phyloP scores from a whole-genome alignment of 2,797 vertebrate species.

The Ibycter americanus region DNA sequence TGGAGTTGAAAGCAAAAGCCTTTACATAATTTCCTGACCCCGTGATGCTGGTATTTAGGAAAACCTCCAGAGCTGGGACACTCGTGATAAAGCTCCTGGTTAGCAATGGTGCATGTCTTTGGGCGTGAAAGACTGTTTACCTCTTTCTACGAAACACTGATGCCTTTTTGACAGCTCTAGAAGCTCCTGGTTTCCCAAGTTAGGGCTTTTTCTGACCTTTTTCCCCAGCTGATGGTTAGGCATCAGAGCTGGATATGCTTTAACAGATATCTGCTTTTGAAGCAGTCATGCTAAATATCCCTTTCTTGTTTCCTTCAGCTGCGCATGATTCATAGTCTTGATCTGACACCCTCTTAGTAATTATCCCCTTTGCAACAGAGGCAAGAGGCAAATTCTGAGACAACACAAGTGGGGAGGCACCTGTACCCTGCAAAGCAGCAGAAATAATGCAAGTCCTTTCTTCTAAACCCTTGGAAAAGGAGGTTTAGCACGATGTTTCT shows the following conservation, averaged over 20 bases:
- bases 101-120: not conserved
- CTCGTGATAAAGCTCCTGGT: fast-evolving
- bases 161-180: not conserved
- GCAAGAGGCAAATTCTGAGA: not conserved
- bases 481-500: not conserved
- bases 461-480: not conserved
- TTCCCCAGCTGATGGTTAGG: not conserved
- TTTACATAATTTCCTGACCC: not conserved
- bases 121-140: not conserved
- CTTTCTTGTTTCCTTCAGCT: not conserved
- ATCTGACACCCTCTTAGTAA: conserved; percentile 6
- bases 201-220: not conserved
- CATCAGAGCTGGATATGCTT: fast-evolving
- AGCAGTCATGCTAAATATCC: not conserved
- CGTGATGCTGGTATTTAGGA: not conserved
- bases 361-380: not conserved
- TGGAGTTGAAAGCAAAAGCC: not conserved
- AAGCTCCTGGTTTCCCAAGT: not conserved
- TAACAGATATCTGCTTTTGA: not conserved
- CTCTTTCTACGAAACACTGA: fast-evolving
- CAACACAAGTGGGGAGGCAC: fast-evolving
- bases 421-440: not conserved
- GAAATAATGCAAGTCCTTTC: not conserved
- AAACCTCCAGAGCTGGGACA: not conserved
- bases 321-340: not conserved